Base-by-base conservation (phyloP, 2,797 vertebrate species). In the Nyctibius grandis region DNA sequence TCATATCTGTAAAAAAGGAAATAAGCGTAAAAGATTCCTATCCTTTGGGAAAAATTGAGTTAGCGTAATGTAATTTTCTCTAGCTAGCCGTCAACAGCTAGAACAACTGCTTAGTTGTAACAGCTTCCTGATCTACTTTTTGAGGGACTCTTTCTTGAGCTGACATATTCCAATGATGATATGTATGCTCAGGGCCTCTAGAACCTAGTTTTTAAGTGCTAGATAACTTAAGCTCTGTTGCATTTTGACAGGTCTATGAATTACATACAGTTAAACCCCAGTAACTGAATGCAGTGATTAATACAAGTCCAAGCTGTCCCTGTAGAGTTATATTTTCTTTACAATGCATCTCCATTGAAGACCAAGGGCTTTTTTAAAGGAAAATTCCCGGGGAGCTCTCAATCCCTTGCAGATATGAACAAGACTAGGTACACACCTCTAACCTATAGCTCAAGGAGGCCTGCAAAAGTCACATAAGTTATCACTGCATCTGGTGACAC, bases 71-170 rank as follows among this genome's bases (percentile, higher is more conserved):
- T 31, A 93, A 89, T 93, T 92, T 54, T 86, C 82, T 84, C 73
- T 40, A 83, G 91, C 64, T 75, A 83, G 85, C 72, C 25, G 0
- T 86, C 93, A 93, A 89, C 72, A 95, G 92, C 60, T 72, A 15
- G 74, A 93, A 95, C 45, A 87, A 77, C 80, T 78, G 40, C 63
- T 73, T 28, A 82, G 76, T 67, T 82, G 7, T 47, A 85, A 77
- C 65, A 92, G 82, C 79, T 95, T 91, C 85, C 91, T 89, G 68
- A 93, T 85, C 72, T 50, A 70, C 57, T 89, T 93, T 68, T 54
- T 0, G 0, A 93, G 34, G 68, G 68, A 65, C 38, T 77, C 28
- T 70, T 44, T 60, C 75, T 42, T 60, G 42, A 89, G 33, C 57
- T 81, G 72, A 89, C 75, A 67, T 29, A 67, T 15, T 76, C 56